These are phyloP conservation scores for Diploscapter pachys DNA, from an alignment of 1,140 invertebrate genomes.

Conservation along the genomic window DNA sequence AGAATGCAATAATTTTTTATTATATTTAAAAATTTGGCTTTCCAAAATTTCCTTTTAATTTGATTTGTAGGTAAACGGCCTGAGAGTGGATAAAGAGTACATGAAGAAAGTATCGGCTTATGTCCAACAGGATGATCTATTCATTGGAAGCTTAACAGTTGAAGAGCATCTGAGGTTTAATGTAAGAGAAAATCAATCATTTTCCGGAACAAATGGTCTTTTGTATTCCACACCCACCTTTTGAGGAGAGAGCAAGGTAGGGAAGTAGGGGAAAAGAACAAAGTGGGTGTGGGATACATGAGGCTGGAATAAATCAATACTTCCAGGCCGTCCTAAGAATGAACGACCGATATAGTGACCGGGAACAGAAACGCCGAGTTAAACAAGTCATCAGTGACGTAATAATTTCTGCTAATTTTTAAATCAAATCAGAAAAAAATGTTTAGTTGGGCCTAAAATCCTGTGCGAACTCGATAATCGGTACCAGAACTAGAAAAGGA, in stretches of 20 bases:
- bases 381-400: constrained; percentile 84
- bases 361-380: constrained; percentile 74
- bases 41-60: too few species aligned
- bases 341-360: constrained; percentile 72
- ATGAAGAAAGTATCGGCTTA: constrained; percentile 80
- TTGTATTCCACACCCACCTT: too few species aligned
- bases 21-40: not conserved
- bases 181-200: constrained; percentile 63
- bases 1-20: not conserved
- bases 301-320: not conserved
- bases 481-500: constrained; percentile 78
- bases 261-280: too few species aligned
- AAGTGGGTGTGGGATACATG: too few species aligned
- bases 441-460: constrained; percentile 70
- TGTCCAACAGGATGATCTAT: constrained; percentile 87
- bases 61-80: constrained; percentile 44
- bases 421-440: not conserved
- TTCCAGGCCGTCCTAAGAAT: constrained; percentile 81
- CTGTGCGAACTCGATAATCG: constrained; percentile 73
- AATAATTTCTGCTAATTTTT: not conserved
- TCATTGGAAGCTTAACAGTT: constrained; percentile 82
- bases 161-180: constrained; percentile 82
- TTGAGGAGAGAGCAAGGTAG: too few species aligned
- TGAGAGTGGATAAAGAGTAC: constrained; percentile 61
- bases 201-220: too few species aligned